phyloP scores from a whole-genome alignment of 2,888 invertebrate species.

The Cantharis flavilabris region DNA sequence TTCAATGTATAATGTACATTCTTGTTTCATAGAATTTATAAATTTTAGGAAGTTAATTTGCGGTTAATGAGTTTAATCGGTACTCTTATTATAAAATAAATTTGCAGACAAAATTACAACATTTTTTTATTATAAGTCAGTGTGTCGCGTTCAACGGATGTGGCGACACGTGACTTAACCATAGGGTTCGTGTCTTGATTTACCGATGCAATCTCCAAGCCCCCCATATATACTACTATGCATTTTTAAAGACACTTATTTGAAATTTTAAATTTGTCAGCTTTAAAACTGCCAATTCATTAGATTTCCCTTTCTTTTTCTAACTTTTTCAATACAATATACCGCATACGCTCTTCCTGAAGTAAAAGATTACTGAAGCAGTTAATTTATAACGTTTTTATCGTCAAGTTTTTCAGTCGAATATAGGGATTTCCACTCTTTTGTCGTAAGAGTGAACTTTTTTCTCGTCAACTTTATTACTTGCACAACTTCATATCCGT shows the following conservation, averaged over 20 bases:
- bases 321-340: not conserved
- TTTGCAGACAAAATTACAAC: conserved; percentile 28
- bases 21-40: not conserved
- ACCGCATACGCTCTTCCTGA: no score
- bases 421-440: not conserved
- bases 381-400: not conserved
- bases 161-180: conserved; percentile 48
- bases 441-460: not conserved
- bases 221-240: conserved; percentile 14
- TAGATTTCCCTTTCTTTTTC: not conserved
- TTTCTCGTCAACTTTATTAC: not conserved
- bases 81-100: conserved; percentile 26
- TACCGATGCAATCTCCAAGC: conserved; percentile 38
- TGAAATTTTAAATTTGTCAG: not conserved
- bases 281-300: not conserved
- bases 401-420: no score
- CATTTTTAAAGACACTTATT: conserved; percentile 9
- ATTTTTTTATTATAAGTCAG: conserved; percentile 55
- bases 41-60: not conserved
- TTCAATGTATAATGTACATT: not conserved
- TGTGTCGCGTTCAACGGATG: conserved; percentile 54
- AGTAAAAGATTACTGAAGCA: no score
- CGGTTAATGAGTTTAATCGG: not conserved
- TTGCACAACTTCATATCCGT: not conserved
- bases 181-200: conserved; percentile 50